phyloP scores from a whole-genome alignment of 2,113 vertebrate genomes.

The Rhea pennata region DNA sequence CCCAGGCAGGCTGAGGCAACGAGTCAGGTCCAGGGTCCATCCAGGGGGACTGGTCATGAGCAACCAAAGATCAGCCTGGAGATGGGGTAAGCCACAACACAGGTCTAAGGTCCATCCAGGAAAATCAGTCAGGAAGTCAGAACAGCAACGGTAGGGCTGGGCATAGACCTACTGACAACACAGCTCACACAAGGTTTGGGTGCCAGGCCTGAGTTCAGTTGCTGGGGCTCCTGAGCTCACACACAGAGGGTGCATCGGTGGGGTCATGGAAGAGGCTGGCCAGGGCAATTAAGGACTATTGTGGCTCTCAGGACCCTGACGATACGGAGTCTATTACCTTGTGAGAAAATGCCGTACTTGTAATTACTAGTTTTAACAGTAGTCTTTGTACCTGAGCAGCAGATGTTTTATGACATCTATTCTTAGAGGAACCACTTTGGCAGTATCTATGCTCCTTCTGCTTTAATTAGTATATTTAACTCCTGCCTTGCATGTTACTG shows the following conservation, averaged over 20 bases:
- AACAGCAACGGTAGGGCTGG: neutral
- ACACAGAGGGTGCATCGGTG: neutral
- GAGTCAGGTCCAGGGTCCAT: neutral
- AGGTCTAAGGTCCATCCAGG: accelerated
- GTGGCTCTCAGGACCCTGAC: accelerated
- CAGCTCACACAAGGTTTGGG: neutral
- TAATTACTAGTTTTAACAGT: neutral
- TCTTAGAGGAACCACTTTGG: neutral
- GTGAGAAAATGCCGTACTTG: neutral
- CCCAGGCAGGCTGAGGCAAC: neutral
- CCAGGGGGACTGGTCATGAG: accelerated
- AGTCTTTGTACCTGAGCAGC: neutral
- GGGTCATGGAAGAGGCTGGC: neutral
- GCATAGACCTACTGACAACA: neutral
- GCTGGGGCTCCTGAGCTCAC: accelerated
- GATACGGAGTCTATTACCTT: neutral
- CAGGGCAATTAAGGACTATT: neutral
- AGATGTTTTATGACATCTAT: neutral
- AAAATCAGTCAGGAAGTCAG: neutral
- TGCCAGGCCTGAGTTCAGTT: neutral
- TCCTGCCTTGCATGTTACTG: neutral
- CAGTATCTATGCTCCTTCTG: neutral
- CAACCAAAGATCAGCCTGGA: neutral
- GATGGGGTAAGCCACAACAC: neutral
- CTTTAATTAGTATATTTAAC: neutral